Evolutionary conservation across 2,113 vertebrate species (phyloP).

Genomic region (Plecotus auritus): DNA sequence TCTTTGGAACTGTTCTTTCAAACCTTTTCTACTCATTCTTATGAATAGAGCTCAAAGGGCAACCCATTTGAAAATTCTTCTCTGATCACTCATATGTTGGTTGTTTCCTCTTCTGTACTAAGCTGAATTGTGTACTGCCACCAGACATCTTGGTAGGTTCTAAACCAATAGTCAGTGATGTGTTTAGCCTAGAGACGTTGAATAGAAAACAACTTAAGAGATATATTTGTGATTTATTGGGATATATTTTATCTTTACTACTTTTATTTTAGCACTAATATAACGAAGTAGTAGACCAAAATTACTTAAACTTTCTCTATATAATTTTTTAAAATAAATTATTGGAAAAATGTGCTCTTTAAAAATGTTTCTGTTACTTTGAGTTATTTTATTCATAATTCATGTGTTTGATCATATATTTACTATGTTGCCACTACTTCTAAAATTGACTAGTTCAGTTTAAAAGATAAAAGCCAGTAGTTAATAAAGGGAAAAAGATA

Average conservation of each 20-base stretch:
- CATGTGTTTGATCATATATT: neutral
- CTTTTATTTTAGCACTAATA: neutral
- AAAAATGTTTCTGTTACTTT: neutral
- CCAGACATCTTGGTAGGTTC: neutral
- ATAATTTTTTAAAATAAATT: neutral
- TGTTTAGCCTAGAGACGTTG: neutral
- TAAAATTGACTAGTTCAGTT: neutral
- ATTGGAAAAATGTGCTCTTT: neutral
- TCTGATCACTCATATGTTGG: neutral
- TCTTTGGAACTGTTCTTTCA: neutral
- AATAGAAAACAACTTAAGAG: neutral
- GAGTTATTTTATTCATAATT: neutral
- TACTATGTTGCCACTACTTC: neutral
- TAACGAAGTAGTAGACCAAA: neutral
- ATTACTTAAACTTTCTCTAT: neutral
- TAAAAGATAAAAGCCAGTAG: neutral
- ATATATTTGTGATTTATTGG: neutral
- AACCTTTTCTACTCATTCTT: neutral
- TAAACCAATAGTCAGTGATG: neutral
- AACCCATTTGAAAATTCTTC: neutral
- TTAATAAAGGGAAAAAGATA: neutral
- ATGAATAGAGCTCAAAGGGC: neutral
- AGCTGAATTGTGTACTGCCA: neutral
- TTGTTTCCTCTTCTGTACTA: neutral
- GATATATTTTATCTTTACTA: neutral